phyloP scores from a whole-genome alignment of 2,113 vertebrate genomes.

The Danionella cerebrum region DNA sequence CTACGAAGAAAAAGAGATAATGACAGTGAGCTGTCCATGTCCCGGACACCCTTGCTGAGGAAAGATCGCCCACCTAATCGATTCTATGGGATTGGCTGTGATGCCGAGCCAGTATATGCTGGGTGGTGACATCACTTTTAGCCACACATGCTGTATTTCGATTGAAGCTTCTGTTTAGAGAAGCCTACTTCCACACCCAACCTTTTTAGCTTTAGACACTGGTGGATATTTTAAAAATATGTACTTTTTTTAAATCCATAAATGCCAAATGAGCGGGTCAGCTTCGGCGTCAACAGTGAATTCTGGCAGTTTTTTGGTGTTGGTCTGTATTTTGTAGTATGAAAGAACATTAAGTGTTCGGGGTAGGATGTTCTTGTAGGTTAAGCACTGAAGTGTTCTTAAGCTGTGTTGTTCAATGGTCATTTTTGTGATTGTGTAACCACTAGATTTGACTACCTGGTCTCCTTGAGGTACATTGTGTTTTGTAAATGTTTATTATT shows the following conservation, averaged over 20 bases:
- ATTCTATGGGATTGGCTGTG: slow-evolving; percentile 64
- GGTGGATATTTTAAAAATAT: too few relatives aligned
- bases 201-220: too few relatives aligned
- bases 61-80: slow-evolving; percentile 49
- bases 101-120: slow-evolving; percentile 76
- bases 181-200: too few relatives aligned
- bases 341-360: neutral
- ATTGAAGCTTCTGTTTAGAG: neutral
- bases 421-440: neutral
- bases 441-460: slow-evolving; percentile 11
- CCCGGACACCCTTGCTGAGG: slow-evolving; percentile 61
- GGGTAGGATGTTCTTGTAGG: neutral
- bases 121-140: slow-evolving; percentile 69
- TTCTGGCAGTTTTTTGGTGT: too few relatives aligned
- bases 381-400: slow-evolving; percentile 1
- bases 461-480: neutral
- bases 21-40: slow-evolving; percentile 52
- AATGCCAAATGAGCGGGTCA: too few relatives aligned
- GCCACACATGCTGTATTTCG: too few relatives aligned
- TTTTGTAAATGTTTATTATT: neutral
- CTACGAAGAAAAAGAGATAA: slow-evolving; percentile 54
- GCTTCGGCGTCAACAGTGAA: too few relatives aligned
- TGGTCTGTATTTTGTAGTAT: too few relatives aligned
- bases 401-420: neutral
- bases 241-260: too few relatives aligned